A percentile compares a stretch with the other conserved stretches of the same genome.
Conservation (phyloP, 2,888 invertebrate genomes). For the Psylliodes chrysocephalus region DNA sequence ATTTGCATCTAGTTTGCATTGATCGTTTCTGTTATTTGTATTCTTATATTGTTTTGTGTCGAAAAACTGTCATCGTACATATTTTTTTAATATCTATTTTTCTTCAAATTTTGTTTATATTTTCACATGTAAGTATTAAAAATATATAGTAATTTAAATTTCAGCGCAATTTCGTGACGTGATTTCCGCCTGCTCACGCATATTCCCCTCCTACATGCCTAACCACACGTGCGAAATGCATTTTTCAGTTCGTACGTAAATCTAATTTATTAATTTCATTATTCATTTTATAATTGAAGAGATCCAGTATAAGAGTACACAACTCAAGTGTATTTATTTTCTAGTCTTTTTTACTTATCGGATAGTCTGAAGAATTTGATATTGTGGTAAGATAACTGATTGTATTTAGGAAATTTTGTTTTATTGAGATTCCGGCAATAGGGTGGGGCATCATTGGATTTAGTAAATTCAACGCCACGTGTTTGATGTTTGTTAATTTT, state of each 20-base stretch:
- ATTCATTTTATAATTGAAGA: conserved; percentile 40
- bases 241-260: conserved; percentile 44
- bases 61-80: not conserved
- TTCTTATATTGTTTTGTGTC: not conserved
- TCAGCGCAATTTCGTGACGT: conserved; percentile 34
- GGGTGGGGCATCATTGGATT: conserved; percentile 46
- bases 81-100: not conserved
- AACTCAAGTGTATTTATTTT: conserved; percentile 32
- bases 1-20: conserved; percentile 1
- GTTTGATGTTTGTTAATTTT: conserved; percentile 49
- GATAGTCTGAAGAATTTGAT: conserved; percentile 37
- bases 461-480: conserved; percentile 52
- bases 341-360: conserved; percentile 42
- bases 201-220: conserved; percentile 19
- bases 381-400: conserved; percentile 49
- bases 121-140: conserved; percentile 3
- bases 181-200: conserved; percentile 43
- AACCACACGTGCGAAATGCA: conserved; percentile 51
- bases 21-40: not conserved
- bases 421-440: conserved; percentile 22
- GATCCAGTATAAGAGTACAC: conserved; percentile 27
- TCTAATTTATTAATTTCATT: conserved; percentile 49
- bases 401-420: conserved; percentile 13
- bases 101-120: not conserved
- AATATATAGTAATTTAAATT: conserved; percentile 33